These are phyloP conservation scores for Nasonia longicornis DNA, from an alignment of 1,140 invertebrate genomes.

Conservation along the genomic window DNA sequence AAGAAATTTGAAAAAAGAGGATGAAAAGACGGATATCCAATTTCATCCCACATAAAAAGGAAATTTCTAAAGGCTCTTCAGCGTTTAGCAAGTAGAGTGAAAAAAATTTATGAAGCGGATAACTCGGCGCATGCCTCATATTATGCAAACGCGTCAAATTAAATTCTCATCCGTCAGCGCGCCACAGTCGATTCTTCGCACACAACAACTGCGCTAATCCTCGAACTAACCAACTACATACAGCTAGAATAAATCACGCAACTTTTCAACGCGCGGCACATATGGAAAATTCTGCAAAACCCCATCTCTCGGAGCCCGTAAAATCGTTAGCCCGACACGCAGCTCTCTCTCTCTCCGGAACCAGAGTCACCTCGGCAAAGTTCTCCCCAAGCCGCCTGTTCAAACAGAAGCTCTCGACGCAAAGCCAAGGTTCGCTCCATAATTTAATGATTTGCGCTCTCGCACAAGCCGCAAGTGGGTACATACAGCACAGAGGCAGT, in stretches of 20 bases:
- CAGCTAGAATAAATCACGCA: no score
- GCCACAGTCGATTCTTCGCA: not conserved
- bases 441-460: not conserved
- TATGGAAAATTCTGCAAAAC: no score
- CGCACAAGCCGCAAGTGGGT: not conserved
- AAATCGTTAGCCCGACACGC: no score
- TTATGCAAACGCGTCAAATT: not conserved
- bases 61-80: not conserved
- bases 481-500: not conserved
- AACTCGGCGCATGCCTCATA: not conserved
- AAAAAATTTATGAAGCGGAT: not conserved
- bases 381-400: no score
- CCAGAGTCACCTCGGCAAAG: not conserved
- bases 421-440: not conserved
- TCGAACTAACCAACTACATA: no score
- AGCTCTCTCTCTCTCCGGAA: not conserved
- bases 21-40: not conserved
- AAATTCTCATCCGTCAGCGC: not conserved
- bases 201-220: not conserved
- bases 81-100: not conserved
- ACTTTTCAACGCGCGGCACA: no score
- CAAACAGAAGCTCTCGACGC: constrained; percentile 2
- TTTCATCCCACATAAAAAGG: not conserved
- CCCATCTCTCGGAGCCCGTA: no score
- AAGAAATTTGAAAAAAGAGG: not conserved